phyloP scores from a whole-genome alignment of 1,140 invertebrate genomes.

The Wiebesia pumilae region DNA sequence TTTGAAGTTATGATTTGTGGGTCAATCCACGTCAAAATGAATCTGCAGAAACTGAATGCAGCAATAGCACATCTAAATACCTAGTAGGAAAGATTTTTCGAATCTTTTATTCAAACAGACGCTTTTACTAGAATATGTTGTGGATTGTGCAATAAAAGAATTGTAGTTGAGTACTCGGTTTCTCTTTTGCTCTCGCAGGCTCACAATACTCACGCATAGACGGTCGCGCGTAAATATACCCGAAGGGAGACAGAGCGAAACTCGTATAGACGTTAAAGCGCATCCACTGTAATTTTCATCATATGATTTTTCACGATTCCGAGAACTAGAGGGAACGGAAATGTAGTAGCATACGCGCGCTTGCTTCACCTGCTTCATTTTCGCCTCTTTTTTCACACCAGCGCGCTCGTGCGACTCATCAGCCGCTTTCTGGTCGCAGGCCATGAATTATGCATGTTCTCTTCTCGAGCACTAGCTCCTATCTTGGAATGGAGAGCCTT shows the following conservation, averaged over 20 bases:
- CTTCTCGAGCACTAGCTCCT: conserved; percentile 16
- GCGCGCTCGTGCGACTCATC: conserved; percentile 29
- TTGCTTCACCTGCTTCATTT: conserved; percentile 12
- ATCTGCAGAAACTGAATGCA: neutral
- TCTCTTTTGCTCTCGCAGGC: neutral
- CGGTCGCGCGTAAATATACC: too few relatives aligned
- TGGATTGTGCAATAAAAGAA: neutral
- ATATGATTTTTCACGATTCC: neutral
- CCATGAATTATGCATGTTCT: conserved; percentile 47
- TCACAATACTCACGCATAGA: neutral
- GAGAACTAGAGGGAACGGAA: neutral
- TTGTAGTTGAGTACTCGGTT: neutral
- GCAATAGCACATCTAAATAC: neutral
- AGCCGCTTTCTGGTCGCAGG: conserved; percentile 24
- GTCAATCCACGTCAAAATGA: neutral
- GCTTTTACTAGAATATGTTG: neutral
- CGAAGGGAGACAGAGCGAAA: neutral
- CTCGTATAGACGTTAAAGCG: neutral
- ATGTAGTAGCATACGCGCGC: neutral
- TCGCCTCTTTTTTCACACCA: conserved; percentile 3
- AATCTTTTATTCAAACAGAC: neutral
- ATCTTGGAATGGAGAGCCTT: conserved; percentile 26
- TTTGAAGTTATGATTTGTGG: neutral
- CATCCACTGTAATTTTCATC: neutral
- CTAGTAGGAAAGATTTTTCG: neutral